These are phyloP conservation scores for Melitaea athalia DNA, from an alignment of 2,888 invertebrate species.

Conservation along the genomic window DNA sequence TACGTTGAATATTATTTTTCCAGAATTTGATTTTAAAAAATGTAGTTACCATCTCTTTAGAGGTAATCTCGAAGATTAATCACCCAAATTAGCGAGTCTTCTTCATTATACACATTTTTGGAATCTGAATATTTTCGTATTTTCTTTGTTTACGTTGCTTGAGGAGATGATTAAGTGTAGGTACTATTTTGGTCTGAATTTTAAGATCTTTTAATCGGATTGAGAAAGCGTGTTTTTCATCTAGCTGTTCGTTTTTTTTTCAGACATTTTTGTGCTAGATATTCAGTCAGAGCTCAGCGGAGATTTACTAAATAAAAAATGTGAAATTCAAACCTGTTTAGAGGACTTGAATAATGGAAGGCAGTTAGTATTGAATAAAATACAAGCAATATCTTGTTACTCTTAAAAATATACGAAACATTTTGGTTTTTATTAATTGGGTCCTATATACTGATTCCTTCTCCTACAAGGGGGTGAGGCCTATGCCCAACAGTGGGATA, in stretches of 20 bases:
- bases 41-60: conserved; percentile 49
- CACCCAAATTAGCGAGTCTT: conserved; percentile 48
- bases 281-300: not conserved
- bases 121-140: conserved; percentile 33
- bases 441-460: no score
- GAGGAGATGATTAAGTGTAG: conserved; percentile 4
- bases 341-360: conserved; percentile 30
- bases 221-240: not conserved
- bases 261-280: conserved; percentile 14
- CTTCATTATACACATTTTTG: conserved; percentile 41
- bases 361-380: conserved; percentile 27
- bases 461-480: no score
- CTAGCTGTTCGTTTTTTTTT: conserved; percentile 8
- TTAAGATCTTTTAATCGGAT: conserved; percentile 10
- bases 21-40: conserved; percentile 40
- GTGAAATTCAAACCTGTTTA: conserved; percentile 13
- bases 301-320: conserved; percentile 12
- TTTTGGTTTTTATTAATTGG: not conserved
- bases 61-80: conserved; percentile 52
- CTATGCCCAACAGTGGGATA: no score
- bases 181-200: conserved; percentile 10
- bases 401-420: not conserved
- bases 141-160: conserved; percentile 17
- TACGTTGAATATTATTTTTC: conserved; percentile 6
- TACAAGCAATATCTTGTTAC: not conserved